Percentiles rank a stretch among this genome's conserved stretches.
Evolutionary conservation across 1,140 invertebrate species (phyloP).

Genomic region (Heterodera schachtii): DNA sequence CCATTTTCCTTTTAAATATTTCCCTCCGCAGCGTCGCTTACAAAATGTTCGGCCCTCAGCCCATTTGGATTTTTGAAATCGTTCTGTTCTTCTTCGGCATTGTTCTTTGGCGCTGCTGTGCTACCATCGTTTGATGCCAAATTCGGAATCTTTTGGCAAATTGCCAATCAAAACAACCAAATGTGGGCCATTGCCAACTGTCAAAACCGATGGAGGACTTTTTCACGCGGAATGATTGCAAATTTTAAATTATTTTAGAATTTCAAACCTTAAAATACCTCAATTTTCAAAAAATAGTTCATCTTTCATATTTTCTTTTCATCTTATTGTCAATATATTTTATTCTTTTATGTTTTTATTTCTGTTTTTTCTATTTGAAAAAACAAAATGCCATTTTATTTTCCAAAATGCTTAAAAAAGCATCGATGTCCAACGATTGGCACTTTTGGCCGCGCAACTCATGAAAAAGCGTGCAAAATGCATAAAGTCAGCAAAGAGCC

Average conservation of each 20-base stretch:
- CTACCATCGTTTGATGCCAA: constrained; percentile 36
- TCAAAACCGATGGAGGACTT: constrained; percentile 4
- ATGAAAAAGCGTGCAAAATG: not conserved
- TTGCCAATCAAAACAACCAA: not conserved
- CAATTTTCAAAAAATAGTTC: not conserved
- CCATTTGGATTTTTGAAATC: constrained; percentile 32
- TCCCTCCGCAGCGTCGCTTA: constrained; percentile 24
- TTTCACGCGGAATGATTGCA: not conserved
- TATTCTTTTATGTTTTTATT: not conserved
- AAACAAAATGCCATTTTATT: not conserved
- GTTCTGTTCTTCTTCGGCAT: constrained; percentile 6
- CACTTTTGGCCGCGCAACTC: too few relatives aligned
- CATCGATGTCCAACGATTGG: not conserved
- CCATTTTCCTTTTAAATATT: too few relatives aligned
- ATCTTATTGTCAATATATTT: not conserved
- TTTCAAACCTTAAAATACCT: not conserved
- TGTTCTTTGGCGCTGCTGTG: constrained; percentile 35
- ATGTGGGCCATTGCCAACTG: constrained; percentile 9
- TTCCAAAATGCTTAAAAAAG: not conserved
- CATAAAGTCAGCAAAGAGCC: not conserved
- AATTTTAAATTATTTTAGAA: not conserved
- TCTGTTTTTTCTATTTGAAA: not conserved
- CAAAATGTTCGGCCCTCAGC: constrained; percentile 28
- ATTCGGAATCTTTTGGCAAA: not conserved
- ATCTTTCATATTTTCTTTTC: too few relatives aligned